Percentiles rank a stretch among this genome's conserved stretches.
phyloP scores from a whole-genome alignment of 2,113 vertebrate genomes.

The Prionailurus viverrinus region DNA sequence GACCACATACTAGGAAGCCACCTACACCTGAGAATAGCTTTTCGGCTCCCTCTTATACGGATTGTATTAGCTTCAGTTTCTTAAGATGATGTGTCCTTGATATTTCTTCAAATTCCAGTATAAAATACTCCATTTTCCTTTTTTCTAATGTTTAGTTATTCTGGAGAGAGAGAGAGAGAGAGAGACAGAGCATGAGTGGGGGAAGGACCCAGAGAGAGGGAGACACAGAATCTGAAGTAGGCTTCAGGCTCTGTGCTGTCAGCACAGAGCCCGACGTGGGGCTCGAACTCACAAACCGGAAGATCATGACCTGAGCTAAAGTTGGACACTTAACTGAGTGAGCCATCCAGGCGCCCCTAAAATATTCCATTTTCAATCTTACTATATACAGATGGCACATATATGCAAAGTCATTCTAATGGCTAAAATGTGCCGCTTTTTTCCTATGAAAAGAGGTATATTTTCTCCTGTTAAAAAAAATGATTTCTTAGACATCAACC shows the following conservation, averaged over 20 bases:
- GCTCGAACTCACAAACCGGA: no score
- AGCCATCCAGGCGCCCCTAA: no score
- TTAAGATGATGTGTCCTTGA: neutral
- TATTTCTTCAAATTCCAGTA: neutral
- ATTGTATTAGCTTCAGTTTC: neutral
- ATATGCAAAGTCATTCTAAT: neutral
- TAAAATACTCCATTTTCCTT: neutral
- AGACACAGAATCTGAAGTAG: no score
- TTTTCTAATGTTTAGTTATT: no score
- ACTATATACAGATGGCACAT: neutral
- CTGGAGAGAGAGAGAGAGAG: no score
- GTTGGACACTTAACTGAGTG: no score
- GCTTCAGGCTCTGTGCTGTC: no score
- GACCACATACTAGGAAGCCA: neutral
- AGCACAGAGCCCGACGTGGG: no score
- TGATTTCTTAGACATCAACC: conserved; percentile 2
- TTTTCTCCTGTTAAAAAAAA: neutral
- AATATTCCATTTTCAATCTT: neutral
- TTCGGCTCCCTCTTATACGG: neutral
- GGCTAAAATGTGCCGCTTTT: neutral
- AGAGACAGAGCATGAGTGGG: no score
- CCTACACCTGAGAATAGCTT: neutral
- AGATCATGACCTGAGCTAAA: no score
- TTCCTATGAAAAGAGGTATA: neutral
- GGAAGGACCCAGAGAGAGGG: no score